Evolutionary conservation across 1,140 invertebrate genomes (phyloP), one percentile per base, ranked within the genome.

Genomic region (Conopomorpha cramerella): DNA sequence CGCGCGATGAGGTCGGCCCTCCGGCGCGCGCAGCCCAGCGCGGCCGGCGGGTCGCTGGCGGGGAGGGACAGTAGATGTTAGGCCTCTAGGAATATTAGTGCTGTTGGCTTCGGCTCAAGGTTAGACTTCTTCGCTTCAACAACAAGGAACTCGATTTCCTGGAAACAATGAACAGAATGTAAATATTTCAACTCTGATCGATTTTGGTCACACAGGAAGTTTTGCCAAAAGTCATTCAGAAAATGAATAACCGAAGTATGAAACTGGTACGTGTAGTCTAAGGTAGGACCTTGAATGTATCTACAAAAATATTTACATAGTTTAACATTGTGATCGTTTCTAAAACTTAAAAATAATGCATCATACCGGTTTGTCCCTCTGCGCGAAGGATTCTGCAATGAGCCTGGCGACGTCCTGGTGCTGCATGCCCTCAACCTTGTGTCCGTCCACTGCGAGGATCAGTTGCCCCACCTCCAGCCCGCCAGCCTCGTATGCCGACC

Each of bases 391-490:
- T 61, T 93, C 90, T 6, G 92, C 91, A 55, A 95, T 95, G 26
- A 93, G 79, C 45, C 91, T 81, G 13, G 92, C 92, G 35, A 94
- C 91, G 50, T 94, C 91, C 70, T 92, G 84, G 57, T 86, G 84
- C 49, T 84, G 85, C 53, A 86, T 79, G 80, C 91, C 92, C 78
- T 93, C 89, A 17, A 96, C 87, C 49, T 89, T 85, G 42, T 88
- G 86, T 11, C 93, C 93, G 62, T 98, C 93, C 38, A 97, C 93
- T 64, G 94, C 91, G 35, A 97, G 78, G 50, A 98, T 95, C 30
- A 96, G 80, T 67, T 98, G 94, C 35, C 95, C 95, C 34, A 96
- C 92, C 72, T 95, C 90, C 30, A 98, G 77, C 30, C 92, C 92
- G 18, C 93, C 92, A 23, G 92, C 92, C 56, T 93, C 90, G 65